phyloP scores from a whole-genome alignment of 2,888 invertebrate species.

The Cheilosia pagana region DNA sequence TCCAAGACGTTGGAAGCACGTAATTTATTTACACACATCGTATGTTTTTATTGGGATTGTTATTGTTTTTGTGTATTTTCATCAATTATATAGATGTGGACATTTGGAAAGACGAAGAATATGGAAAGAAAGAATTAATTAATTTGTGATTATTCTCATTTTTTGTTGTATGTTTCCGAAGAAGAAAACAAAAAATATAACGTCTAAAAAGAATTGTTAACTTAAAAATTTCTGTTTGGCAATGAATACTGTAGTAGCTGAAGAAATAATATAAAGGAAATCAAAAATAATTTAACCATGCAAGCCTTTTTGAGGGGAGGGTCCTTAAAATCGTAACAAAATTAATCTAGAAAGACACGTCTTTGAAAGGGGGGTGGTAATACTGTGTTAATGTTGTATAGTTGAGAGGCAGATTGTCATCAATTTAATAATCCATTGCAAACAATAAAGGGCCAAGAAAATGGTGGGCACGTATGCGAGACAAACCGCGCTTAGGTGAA shows the following conservation, averaged over 20 bases:
- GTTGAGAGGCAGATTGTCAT: neutral
- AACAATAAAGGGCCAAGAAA: neutral
- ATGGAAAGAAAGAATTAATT: constrained; percentile 73
- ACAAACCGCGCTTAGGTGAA: too few relatives aligned
- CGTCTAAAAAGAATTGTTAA: constrained; percentile 2
- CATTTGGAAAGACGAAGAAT: constrained; percentile 63
- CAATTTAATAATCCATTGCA: neutral
- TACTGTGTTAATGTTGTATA: constrained; percentile 30
- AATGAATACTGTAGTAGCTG: constrained; percentile 43
- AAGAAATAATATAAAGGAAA: constrained; percentile 50
- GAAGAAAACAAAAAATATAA: constrained; percentile 27
- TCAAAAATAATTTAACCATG: constrained; percentile 56
- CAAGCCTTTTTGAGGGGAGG: constrained; percentile 18
- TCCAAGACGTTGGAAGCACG: constrained; percentile 59
- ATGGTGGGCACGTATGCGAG: too few relatives aligned
- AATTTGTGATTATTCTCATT: constrained; percentile 62
- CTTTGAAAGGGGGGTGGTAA: constrained; percentile 5
- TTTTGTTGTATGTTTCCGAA: constrained; percentile 9
- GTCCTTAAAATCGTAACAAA: constrained; percentile 10
- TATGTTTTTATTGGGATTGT: constrained; percentile 10
- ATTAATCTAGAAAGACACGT: constrained; percentile 31
- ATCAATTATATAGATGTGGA: constrained; percentile 53
- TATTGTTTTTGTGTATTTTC: constrained; percentile 16
- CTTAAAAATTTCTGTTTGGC: constrained; percentile 22
- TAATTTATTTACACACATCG: constrained; percentile 29